Evolutionary conservation across 2,797 vertebrate species (phyloP).

Genomic region (Coregonus sp.): DNA sequence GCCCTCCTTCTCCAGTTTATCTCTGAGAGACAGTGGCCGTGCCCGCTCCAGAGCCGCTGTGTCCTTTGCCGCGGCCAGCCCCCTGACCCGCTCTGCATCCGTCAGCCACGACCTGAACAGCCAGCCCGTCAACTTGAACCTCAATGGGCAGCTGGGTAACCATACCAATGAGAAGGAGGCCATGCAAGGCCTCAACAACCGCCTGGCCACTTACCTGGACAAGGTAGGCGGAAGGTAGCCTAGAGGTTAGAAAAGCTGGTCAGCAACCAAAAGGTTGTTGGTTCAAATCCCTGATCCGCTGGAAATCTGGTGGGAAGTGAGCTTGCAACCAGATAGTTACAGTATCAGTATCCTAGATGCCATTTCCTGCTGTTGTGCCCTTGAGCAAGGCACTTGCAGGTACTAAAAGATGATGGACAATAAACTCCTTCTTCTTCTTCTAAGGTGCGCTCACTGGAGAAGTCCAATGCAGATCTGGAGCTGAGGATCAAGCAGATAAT

Average conservation of each 20-base stretch:
- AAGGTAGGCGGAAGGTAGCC: slow-evolving; percentile 57
- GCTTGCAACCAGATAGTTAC: too few relatives aligned
- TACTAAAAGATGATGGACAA: too few relatives aligned
- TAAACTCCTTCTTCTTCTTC: not conserved
- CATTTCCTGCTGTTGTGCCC: not conserved
- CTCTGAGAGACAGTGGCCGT: slow-evolving; percentile 71
- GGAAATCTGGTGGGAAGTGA: too few relatives aligned
- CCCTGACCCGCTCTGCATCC: slow-evolving; percentile 68
- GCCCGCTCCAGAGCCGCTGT: slow-evolving; percentile 72
- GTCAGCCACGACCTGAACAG: slow-evolving; percentile 71
- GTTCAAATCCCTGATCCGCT: not conserved
- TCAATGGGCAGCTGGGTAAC: slow-evolving; percentile 69
- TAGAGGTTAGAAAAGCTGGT: not conserved
- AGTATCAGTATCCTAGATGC: not conserved
- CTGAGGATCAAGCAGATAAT: slow-evolving; percentile 78
- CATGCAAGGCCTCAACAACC: slow-evolving; percentile 83
- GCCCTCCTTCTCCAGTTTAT: slow-evolving; percentile 77
- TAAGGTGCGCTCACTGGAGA: slow-evolving; percentile 79
- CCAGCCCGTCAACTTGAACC: slow-evolving; percentile 50
- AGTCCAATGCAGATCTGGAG: slow-evolving; percentile 81
- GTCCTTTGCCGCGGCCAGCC: slow-evolving; percentile 62
- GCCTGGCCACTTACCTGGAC: slow-evolving; percentile 82
- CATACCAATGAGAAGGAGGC: slow-evolving; percentile 80
- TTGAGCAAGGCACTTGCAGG: not conserved
- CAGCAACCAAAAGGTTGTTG: not conserved